Evolutionary conservation across 2,797 vertebrate genomes (phyloP).

Genomic region (Ctenochaetus hawaiiensis): DNA sequence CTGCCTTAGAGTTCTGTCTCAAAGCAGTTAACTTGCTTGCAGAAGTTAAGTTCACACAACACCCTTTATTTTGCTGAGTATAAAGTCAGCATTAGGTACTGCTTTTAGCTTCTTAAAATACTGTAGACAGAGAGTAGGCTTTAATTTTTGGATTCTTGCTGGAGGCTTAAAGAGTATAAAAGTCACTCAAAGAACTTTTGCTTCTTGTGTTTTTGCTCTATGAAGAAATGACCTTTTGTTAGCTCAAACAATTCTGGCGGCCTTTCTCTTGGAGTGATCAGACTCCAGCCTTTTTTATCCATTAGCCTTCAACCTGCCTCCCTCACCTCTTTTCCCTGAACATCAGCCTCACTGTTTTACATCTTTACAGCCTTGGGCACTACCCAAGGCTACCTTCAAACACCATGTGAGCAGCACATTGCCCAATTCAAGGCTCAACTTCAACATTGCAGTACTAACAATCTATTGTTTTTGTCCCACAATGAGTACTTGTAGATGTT

Average conservation of each 20-base stretch:
- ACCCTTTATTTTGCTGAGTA: conserved; percentile 17
- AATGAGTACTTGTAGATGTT: neutral
- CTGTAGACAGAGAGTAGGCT: neutral
- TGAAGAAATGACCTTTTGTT: conserved; percentile 13
- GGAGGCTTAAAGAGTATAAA: conserved; percentile 31
- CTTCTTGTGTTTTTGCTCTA: conserved; percentile 18
- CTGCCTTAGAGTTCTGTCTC: conserved; percentile 50
- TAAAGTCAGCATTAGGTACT: conserved; percentile 39
- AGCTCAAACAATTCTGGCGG: conserved; percentile 15
- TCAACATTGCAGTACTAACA: neutral
- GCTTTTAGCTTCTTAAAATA: conserved; percentile 43
- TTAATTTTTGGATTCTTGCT: conserved; percentile 29
- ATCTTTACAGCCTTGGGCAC: conserved; percentile 27
- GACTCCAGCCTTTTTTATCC: neutral
- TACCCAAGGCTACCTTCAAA: conserved; percentile 34
- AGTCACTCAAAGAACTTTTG: neutral
- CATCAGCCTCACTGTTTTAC: conserved; percentile 11
- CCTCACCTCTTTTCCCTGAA: conserved; percentile 18
- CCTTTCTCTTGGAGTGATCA: conserved; percentile 3
- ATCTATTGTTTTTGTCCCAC: conserved; percentile 1
- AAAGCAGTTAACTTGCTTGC: conserved; percentile 46
- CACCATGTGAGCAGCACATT: neutral
- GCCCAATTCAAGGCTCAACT: neutral
- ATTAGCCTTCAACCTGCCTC: conserved; percentile 19
- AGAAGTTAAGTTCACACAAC: conserved; percentile 19